A percentile compares a stretch with the other conserved stretches of the same genome.
Conservation (phyloP, 2,113 vertebrate species). For the Chroicocephalus ridibundus region DNA sequence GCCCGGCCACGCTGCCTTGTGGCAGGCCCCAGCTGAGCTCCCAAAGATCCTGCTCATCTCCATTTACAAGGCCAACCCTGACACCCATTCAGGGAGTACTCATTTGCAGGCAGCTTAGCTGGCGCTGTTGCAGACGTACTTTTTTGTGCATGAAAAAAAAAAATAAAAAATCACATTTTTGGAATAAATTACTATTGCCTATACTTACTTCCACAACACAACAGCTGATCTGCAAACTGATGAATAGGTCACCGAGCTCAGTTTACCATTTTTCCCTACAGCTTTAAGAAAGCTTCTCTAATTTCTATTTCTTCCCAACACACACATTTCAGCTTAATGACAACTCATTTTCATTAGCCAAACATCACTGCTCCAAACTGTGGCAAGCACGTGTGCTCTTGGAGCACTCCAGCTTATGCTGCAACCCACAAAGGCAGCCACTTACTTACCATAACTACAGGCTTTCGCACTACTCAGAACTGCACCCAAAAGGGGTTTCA, state of each 20-base stretch:
- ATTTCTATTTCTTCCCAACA: neutral
- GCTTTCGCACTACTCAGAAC: neutral
- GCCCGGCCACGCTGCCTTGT: neutral
- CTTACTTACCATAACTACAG: neutral
- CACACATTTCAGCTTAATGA: neutral
- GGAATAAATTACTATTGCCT: neutral
- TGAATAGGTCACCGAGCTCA: neutral
- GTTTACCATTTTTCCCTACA: neutral
- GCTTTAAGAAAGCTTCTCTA: neutral
- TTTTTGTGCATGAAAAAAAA: neutral
- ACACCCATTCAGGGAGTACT: neutral
- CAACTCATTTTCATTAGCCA: neutral
- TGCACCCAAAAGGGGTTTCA: neutral
- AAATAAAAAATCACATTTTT: rapidly evolving
- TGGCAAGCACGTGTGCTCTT: neutral
- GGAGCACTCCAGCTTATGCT: neutral
- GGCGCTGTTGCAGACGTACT: neutral
- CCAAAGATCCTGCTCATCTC: neutral
- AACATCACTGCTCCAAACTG: neutral
- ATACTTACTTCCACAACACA: neutral
- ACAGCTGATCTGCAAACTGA: neutral
- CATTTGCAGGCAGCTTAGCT: neutral
- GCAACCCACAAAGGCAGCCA: neutral
- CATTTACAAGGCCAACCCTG: neutral
- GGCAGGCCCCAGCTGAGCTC: neutral